Evolutionary conservation across 2,888 invertebrate species (phyloP).

Genomic region (Megamerina dolium): DNA sequence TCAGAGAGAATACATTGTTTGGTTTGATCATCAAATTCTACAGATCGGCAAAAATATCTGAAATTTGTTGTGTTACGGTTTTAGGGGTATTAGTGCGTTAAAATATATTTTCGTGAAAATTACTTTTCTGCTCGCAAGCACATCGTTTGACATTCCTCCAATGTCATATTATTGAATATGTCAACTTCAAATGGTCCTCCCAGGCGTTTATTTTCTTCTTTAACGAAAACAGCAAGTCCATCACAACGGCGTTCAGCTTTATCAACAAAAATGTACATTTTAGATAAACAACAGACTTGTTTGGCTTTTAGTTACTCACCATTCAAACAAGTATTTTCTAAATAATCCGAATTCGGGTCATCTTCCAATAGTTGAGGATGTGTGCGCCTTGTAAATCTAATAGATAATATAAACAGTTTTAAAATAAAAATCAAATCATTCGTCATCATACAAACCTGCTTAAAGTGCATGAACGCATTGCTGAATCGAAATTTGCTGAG

Average conservation of each 20-base stretch:
- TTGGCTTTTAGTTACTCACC: slow-evolving; percentile 55
- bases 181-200: slow-evolving; percentile 86
- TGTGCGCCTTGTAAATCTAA: slow-evolving; percentile 72
- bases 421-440: background rate
- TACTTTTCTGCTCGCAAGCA: slow-evolving; percentile 82
- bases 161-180: slow-evolving; percentile 75
- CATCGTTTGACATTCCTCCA: slow-evolving; percentile 83
- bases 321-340: slow-evolving; percentile 85
- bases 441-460: slow-evolving; percentile 51
- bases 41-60: slow-evolving; percentile 79
- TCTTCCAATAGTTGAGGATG: slow-evolving; percentile 80
- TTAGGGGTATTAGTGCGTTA: slow-evolving; percentile 10
- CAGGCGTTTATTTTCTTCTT: slow-evolving; percentile 81
- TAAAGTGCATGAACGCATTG: slow-evolving; percentile 70
- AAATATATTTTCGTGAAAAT: slow-evolving; percentile 27
- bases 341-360: slow-evolving; percentile 80
- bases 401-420: background rate
- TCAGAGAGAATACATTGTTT: slow-evolving; percentile 84
- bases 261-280: slow-evolving; percentile 9
- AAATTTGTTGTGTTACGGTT: slow-evolving; percentile 1
- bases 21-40: slow-evolving; percentile 83
- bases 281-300: background rate
- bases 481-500: slow-evolving; percentile 76
- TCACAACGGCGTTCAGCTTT: slow-evolving; percentile 80
- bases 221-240: slow-evolving; percentile 79